Evolutionary conservation across 2,888 invertebrate species (phyloP), one percentile per base, ranked within the genome.

Genomic region (Phaedon cochleariae): DNA sequence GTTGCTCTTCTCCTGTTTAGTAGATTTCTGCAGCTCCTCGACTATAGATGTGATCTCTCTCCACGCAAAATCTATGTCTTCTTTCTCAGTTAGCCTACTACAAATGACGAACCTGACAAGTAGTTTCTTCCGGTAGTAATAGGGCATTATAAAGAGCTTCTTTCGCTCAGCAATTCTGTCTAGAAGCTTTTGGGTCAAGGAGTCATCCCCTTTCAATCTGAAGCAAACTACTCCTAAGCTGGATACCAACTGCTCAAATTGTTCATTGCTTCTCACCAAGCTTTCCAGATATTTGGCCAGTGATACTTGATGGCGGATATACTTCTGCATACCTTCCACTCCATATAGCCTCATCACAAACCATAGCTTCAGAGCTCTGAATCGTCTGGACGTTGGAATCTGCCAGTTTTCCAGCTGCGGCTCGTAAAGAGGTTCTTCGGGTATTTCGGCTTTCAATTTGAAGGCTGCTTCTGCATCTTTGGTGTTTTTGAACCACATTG

Each of bases 301-400:
- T 5, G 82, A 81, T 9, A 93, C 87, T 70, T 94, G 92, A 62
- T 89, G 87, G 60, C 96, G 87, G 22, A 97, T 90, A 78, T 92
- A 89, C 3, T 87, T 87, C 73, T 93, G 90, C 3, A 97, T 84
- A 2, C 94, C 93, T 77, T 91, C 89, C 2, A 91, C 89, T 0
- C 97, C 97, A 74, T 93, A 92, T 62, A 92, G 85, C 70, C 96
- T 87, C 74, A 97, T 84, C 0, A 95, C 95, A 68, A 96, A 94
- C 97, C 97, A 97, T n/a, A 97, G 84, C 82, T 97, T 97, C 18
- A 97, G 84, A 0, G 97, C 90, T 52, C 97, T 88, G 81, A 97
- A 97, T 72, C 96, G 86, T 48, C 97, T 87, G 0, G 96, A 95
- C 21, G 96, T 85, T 3, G 94, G 90, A 79, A 95, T 92, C 83